Conservation (phyloP, 1,140 invertebrate genomes). For the Drosophila athabasca region DNA sequence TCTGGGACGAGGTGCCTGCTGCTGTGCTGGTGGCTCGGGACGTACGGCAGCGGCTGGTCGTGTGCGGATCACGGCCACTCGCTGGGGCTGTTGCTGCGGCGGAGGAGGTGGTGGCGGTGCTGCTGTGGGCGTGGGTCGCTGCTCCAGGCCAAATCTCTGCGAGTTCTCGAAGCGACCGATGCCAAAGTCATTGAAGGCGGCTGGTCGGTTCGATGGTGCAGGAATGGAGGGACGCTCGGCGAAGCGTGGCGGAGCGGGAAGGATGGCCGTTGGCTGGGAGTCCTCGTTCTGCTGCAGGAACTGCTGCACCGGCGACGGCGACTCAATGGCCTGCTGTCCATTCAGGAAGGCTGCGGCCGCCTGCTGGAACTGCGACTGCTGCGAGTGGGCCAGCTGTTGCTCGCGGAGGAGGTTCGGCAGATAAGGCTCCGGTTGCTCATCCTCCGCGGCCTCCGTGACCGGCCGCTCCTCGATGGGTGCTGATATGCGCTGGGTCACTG, state of each 20-base stretch:
- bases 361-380: conserved; percentile 84
- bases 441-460: conserved; percentile 86
- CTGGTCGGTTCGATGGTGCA: conserved; percentile 42
- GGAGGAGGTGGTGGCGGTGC: conserved; percentile 40
- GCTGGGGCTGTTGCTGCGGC: conserved; percentile 46
- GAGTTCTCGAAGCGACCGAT: conserved; percentile 71
- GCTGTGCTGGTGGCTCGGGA: conserved; percentile 53
- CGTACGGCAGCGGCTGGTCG: conserved; percentile 52
- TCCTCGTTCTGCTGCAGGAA: conserved; percentile 75
- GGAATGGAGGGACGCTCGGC: conserved; percentile 70
- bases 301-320: conserved; percentile 74
- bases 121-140: conserved; percentile 57
- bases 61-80: conserved; percentile 57
- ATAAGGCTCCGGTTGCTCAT: conserved; percentile 80
- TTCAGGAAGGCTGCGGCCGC: conserved; percentile 69
- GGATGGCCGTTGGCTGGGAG: conserved; percentile 83
- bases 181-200: conserved; percentile 74
- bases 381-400: conserved; percentile 79
- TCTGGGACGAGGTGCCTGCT: conserved; percentile 50
- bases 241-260: conserved; percentile 83
- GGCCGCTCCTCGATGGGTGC: conserved; percentile 85
- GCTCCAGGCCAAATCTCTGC: conserved; percentile 65
- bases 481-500: conserved; percentile 82
- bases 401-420: conserved; percentile 71
- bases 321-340: conserved; percentile 82